Evolutionary conservation across 35 echinoderm and acorn worm genomes (phyloP), one percentile per base, ranked within the genome.

Genomic region (Hemicentrotus pulcherrimus): DNA sequence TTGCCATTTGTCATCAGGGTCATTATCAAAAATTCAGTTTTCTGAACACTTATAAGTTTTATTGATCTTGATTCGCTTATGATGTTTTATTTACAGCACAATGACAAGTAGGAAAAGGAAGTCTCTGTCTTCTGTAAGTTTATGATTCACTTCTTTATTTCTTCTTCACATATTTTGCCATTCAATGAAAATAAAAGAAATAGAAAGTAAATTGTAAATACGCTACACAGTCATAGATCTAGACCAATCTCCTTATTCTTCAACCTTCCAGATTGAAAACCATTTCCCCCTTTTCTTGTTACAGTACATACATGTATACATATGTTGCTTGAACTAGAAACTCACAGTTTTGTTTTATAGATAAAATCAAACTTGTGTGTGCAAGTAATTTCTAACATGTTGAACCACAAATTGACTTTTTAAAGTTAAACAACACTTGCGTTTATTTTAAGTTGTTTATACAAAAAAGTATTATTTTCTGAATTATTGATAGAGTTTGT

Each of bases 101-200:
- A 87, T 95, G 71, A 91, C 31, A 9, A 48, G 61, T 50, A 87
- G 85, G 48, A 86, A 86, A 31, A 95, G 86, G 41, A 95, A 95
- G 86, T 88, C 78, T 32, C 32, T 86, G 41, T 95, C 94, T 55
- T 95, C 94, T 46, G 94, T 95, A 90, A 95, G 94, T 88, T 32
- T 31, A 50, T 94, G 31, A 41, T 47, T 32, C 31, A 70, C 22
- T 61, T 19, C 61, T 28, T 70, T 70, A 2, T 24, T 65, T 65
- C 13, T 65, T 65, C 3, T 22, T 24, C 14, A 65, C 22, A 65
- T 0, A 65, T 65, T 65, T 65, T 4, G 60, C 19, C 61, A 70
- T 24, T 70, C 61, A 70, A 6, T 70, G 28, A 28, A 19, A 24
- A 70, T 70, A 14, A 28, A 28, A 6, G 12, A 24, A 24, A 5